These are phyloP conservation scores for Bradypus variegatus DNA, from an alignment of 2,797 vertebrate species.

Conservation along the genomic window DNA sequence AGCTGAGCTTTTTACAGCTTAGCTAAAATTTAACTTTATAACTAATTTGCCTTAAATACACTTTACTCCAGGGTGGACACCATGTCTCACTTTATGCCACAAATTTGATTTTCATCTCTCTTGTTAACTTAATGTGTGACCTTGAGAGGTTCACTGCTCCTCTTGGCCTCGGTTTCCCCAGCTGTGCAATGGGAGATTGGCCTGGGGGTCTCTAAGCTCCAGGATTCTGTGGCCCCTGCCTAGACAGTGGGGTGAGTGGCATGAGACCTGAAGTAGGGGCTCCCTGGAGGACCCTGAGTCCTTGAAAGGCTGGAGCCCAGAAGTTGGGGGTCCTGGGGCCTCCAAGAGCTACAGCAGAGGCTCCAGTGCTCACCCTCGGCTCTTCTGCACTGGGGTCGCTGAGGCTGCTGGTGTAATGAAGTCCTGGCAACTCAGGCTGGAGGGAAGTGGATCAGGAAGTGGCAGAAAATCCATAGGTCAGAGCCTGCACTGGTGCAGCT, in stretches of 20 bases:
- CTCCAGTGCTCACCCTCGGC: background rate
- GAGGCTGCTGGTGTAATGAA: background rate
- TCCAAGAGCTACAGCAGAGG: background rate
- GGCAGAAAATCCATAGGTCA: conserved; percentile 49
- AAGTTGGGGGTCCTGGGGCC: background rate
- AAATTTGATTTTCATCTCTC: background rate
- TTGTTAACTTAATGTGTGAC: conserved; percentile 7
- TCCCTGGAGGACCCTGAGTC: background rate
- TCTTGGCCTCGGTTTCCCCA: background rate
- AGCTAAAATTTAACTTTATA: no score
- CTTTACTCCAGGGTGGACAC: background rate
- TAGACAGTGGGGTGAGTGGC: background rate
- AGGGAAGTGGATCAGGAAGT: background rate
- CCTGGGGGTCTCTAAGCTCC: background rate
- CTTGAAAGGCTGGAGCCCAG: background rate
- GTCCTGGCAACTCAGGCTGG: background rate
- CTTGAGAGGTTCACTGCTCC: background rate
- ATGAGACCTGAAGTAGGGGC: background rate
- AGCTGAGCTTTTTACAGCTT: background rate
- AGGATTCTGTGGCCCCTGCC: background rate
- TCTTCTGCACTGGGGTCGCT: background rate
- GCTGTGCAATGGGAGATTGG: background rate
- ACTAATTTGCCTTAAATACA: no score
- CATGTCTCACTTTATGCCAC: background rate
- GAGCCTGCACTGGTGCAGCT: background rate